Conservation (phyloP, 2,888 invertebrate genomes). For the Nomada goodeniana region DNA sequence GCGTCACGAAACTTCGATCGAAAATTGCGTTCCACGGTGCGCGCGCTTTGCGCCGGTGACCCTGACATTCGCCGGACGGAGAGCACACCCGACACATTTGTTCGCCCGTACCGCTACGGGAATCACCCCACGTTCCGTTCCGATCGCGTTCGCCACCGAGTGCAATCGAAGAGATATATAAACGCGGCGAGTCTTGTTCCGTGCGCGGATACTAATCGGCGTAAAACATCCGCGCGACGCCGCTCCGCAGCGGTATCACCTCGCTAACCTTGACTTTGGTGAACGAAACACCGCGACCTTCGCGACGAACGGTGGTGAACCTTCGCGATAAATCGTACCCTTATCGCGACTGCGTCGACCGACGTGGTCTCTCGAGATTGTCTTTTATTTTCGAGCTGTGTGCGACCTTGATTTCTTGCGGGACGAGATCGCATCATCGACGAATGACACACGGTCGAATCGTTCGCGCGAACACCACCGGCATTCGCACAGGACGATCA, state of each 20-base stretch:
- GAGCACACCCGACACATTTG: constrained; percentile 42
- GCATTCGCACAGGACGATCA: not conserved
- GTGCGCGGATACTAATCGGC: not conserved
- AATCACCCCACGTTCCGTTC: not conserved
- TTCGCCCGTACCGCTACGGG: constrained; percentile 35
- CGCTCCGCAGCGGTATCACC: constrained; percentile 15
- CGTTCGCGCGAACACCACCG: not conserved
- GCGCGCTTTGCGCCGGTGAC: constrained; percentile 75
- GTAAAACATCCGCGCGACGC: constrained; percentile 27
- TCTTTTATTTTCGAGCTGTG: not conserved
- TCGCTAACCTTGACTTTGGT: constrained; percentile 69
- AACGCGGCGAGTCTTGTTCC: not conserved
- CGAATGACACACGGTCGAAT: not conserved
- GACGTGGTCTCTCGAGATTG: not conserved
- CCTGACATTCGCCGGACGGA: constrained; percentile 75
- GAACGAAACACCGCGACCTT: constrained; percentile 14
- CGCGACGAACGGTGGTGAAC: no score
- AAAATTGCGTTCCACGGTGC: constrained; percentile 65
- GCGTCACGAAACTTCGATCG: constrained; percentile 41
- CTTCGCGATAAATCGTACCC: not conserved
- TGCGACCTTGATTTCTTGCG: not conserved
- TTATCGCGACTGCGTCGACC: not conserved
- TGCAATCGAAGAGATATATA: not conserved
- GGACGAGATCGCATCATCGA: not conserved
- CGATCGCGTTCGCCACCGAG: not conserved